Conservation (phyloP, 2,888 invertebrate species). For the Napeogenes sylphis region DNA sequence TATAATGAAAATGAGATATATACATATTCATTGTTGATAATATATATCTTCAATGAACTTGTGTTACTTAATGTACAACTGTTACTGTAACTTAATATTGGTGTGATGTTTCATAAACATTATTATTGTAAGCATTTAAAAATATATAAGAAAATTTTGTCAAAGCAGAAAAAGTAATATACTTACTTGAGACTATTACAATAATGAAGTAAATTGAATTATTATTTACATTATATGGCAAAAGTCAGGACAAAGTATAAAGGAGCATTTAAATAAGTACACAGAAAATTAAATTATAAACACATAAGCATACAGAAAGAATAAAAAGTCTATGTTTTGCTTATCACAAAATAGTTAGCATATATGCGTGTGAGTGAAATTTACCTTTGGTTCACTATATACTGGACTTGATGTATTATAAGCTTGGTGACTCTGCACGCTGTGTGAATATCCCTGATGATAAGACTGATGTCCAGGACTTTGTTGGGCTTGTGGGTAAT, state of each 20-base stretch:
- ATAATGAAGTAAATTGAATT: too few relatives aligned
- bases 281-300: neutral
- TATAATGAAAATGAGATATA: too few relatives aligned
- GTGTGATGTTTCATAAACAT: too few relatives aligned
- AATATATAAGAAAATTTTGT: too few relatives aligned
- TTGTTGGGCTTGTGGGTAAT: conserved; percentile 38
- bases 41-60: too few relatives aligned
- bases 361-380: conserved; percentile 38
- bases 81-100: too few relatives aligned
- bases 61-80: too few relatives aligned
- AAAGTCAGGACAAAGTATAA: neutral
- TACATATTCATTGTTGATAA: too few relatives aligned
- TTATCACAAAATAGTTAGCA: conserved; percentile 51
- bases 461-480: conserved; percentile 41
- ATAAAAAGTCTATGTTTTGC: conserved; percentile 44
- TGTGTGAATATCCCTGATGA: conserved; percentile 51
- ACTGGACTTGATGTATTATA: conserved; percentile 49
- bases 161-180: too few relatives aligned
- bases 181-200: too few relatives aligned
- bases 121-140: too few relatives aligned
- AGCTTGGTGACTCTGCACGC: conserved; percentile 46
- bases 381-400: conserved; percentile 54
- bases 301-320: conserved; percentile 18
- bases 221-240: too few relatives aligned
- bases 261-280: neutral